Base-by-base conservation (phyloP, 2,113 vertebrate genomes). In the Octodon degus region DNA sequence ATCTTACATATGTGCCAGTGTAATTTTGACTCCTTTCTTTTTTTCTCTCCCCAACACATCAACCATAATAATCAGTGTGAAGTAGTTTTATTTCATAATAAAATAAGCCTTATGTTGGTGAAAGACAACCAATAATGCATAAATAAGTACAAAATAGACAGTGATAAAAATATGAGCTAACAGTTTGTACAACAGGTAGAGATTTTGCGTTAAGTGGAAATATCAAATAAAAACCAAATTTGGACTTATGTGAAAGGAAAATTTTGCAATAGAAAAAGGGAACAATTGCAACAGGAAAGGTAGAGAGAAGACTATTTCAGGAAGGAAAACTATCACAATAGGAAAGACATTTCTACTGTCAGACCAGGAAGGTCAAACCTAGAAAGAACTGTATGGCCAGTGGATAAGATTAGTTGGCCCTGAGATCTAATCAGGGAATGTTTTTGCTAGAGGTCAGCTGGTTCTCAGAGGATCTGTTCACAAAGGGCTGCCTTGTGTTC, bases 171-270 rank as follows among this genome's bases (percentile, higher is more conserved):
- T 32, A 70, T n/a, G 17, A 4, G 27, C 34, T 60, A 82, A 37
- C 2, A 47, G 32, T 40, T 65, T 74, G 70, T 47, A 24, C n/a
- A 63, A 7, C 7, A 37, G 2, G 20, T 32, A 72, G 14, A 43
- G 16, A 67, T 5, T 77, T n/a, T 13, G 25, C 50, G 1, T 65
- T 81, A 25, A 91, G 25, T 53, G 34, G n/a, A 77, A 89, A 86
- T 68, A 32, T 5, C 32, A 95, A 84, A 32, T 55, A 47, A 91
- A 94, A 87, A 68, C 13, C 74, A 93, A 92, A 85, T 67, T 22
- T 17, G 2, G 20, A 74, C 2, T 40, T 16, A 16, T 19, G 24
- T 72, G 50, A 68, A 30, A 19, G 63, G 14, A 84, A 13, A 58
- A 2, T 86, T 60, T 58, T 94, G 11, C 4, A 82, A 6, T 20